phyloP scores from a whole-genome alignment of 2,113 vertebrate genomes.

The Microcebus tavaratra region DNA sequence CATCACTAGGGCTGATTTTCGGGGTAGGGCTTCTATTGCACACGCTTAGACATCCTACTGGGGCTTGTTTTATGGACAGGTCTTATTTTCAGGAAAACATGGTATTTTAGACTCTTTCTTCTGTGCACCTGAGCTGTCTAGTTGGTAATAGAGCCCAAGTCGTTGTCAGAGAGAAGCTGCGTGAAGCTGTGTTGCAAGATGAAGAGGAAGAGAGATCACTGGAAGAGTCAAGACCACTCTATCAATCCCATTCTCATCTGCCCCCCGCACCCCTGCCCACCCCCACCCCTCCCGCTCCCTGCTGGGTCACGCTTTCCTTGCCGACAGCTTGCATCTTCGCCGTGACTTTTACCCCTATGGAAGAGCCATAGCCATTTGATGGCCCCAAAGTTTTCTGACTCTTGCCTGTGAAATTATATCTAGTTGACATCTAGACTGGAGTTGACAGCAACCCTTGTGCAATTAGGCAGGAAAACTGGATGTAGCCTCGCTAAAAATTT shows the following conservation, averaged over 20 bases:
- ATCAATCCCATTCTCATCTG: not conserved
- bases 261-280: rapidly evolving
- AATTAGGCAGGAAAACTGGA: not conserved
- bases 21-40: too few relatives aligned
- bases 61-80: too few relatives aligned
- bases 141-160: not conserved
- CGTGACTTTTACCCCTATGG: not conserved
- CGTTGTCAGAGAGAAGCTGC: not conserved
- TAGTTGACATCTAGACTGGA: not conserved
- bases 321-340: not conserved
- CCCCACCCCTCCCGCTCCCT: not conserved
- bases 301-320: not conserved
- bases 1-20: too few relatives aligned
- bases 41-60: too few relatives aligned
- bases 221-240: not conserved
- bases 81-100: too few relatives aligned
- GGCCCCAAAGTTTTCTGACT: not conserved
- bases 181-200: not conserved
- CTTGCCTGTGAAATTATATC: not conserved
- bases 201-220: not conserved
- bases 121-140: not conserved
- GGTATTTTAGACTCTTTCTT: not conserved
- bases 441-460: not conserved
- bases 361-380: not conserved
- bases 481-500: not conserved